Evolutionary conservation across 2,113 vertebrate genomes (phyloP).

Genomic region (Peromyscus maniculatus): DNA sequence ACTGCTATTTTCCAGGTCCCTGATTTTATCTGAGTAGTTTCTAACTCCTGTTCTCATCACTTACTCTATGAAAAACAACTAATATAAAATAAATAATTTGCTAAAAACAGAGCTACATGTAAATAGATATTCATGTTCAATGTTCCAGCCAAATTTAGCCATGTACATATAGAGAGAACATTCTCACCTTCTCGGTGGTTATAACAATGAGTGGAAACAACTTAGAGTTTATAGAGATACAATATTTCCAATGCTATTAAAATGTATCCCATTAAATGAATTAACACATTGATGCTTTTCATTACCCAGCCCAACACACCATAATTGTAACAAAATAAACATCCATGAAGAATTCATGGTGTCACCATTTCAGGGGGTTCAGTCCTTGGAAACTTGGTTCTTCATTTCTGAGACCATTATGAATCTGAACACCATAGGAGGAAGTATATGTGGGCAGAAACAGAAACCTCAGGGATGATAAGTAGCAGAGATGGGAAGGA

Average conservation of each 20-base stretch:
- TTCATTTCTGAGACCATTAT: neutral
- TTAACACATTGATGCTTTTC: neutral
- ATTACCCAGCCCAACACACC: neutral
- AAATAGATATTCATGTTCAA: neutral
- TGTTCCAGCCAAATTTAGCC: neutral
- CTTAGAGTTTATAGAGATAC: neutral
- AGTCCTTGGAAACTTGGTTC: neutral
- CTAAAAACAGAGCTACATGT: neutral
- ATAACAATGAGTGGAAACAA: constrained; percentile 13
- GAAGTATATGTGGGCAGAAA: neutral
- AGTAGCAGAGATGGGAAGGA: neutral
- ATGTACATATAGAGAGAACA: neutral
- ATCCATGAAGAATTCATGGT: neutral
- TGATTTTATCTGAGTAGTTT: neutral
- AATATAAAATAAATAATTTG: neutral
- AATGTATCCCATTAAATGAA: constrained; percentile 52
- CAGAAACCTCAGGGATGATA: neutral
- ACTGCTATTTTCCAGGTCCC: neutral
- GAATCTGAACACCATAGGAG: neutral
- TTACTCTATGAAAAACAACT: neutral
- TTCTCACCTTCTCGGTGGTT: neutral
- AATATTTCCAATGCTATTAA: constrained; percentile 10
- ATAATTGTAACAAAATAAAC: neutral
- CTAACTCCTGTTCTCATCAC: neutral
- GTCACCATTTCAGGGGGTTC: neutral